Evolutionary conservation across 2,797 vertebrate genomes (phyloP).

Genomic region (Rousettus madagascariensis): DNA sequence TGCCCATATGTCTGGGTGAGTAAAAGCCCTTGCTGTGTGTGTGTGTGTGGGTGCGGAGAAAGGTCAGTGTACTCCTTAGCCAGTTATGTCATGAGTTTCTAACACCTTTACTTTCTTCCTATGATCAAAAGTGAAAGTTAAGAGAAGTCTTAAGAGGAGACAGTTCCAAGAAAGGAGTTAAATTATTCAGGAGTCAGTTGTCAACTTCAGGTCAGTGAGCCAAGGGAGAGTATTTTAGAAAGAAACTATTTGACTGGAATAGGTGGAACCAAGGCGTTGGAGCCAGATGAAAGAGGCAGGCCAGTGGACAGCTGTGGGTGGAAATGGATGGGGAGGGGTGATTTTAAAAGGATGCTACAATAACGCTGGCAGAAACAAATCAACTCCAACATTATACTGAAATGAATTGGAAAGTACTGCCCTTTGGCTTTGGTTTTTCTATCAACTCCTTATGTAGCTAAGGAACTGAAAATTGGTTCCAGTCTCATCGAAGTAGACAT

Average conservation of each 20-base stretch:
- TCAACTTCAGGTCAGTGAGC: background rate
- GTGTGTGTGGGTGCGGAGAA: no score
- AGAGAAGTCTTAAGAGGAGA: background rate
- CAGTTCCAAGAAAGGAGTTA: conserved; percentile 3
- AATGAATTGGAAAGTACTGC: background rate
- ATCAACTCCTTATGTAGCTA: background rate
- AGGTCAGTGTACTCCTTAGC: background rate
- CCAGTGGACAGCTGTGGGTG: background rate
- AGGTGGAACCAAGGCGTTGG: background rate
- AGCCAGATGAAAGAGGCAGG: background rate
- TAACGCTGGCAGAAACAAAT: background rate
- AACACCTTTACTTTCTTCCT: background rate
- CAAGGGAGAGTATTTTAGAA: background rate
- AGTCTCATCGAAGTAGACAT: background rate
- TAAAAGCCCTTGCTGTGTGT: background rate
- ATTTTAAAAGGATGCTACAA: background rate
- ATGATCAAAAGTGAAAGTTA: background rate
- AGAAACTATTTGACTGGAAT: background rate
- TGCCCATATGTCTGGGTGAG: background rate
- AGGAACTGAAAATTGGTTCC: background rate
- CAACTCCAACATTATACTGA: background rate
- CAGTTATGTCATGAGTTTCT: background rate
- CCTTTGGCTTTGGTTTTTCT: background rate
- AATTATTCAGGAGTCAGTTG: conserved; percentile 16
- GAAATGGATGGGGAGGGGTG: background rate